Evolutionary conservation across 2,888 invertebrate species (phyloP), one percentile per base, ranked within the genome.

Genomic region (Xestobium rufovillosum): DNA sequence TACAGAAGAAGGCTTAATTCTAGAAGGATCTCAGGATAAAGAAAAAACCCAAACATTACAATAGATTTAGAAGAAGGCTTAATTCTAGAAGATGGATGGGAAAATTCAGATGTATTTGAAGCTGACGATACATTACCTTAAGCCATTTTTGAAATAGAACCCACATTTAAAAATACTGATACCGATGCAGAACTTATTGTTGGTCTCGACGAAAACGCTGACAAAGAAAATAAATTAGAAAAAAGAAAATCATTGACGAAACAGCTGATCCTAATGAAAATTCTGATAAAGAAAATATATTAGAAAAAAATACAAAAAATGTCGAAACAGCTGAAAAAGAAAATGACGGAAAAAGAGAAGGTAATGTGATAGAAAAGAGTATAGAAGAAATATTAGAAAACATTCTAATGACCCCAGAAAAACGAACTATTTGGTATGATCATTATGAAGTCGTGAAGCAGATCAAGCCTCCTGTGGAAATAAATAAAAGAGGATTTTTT

Each of bases 71-170:
- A 27, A 33, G 33, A 37, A 14, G 32, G 30, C 16, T 10, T 32
- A 32, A 26, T 32, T 37, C 25, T 37, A 34, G 33, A 33, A 38
- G 29, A 38, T 13, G 34, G 33, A 8, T 38, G 38, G 34, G 33
- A 38, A 38, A 34, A 38, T 38, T 32, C 28, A 38, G 29, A 28
- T 37, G 26, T 32, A 32, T 26, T 37, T 11, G 37, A 37, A 31
- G 14, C 9, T 26, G 12, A 31, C 16, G 36, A 25, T 23, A 28
- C 8, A 12, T 26, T 36, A 23, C 26, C 26, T 8, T 14, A 34
- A 26, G 15, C 6, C n/a, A 19, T 19, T 19, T 19, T 19, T 6
- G 23, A 19, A 19, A 19, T 19, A 19, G 23, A 19, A 19, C 23
- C 23, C n/a, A 19, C 23, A 19, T 19, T 19, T 19, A n/a, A 8